A percentile compares a stretch with the other conserved stretches of the same genome.
phyloP scores from a whole-genome alignment of 2,797 vertebrate species.

The Lepilemur ruficaudatus region DNA sequence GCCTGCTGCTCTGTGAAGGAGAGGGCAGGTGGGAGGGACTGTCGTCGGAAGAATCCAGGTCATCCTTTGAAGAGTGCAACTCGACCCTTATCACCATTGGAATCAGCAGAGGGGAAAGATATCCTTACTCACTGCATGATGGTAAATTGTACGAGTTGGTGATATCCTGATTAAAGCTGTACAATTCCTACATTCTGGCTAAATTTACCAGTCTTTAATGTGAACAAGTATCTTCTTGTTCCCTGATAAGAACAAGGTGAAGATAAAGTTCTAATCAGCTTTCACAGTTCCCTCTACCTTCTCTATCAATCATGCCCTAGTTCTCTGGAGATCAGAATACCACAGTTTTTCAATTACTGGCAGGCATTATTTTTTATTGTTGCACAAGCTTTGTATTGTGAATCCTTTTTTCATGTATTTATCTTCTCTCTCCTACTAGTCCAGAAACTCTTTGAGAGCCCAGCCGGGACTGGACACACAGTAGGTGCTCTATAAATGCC shows the following conservation, averaged over 20 bases:
- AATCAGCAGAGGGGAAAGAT: background rate
- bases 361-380: background rate
- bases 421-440: background rate
- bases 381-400: background rate
- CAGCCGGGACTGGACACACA: background rate
- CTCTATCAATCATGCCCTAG: constrained; percentile 31
- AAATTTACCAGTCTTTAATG: constrained; percentile 50
- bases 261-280: constrained; percentile 71
- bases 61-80: background rate
- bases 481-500: background rate
- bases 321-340: constrained; percentile 34
- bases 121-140: background rate
- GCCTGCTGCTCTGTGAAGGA: background rate
- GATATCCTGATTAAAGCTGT: constrained; percentile 50
- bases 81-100: background rate
- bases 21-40: background rate
- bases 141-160: background rate
- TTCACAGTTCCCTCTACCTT: background rate
- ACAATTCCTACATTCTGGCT: background rate
- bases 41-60: constrained; percentile 17
- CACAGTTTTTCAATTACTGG: constrained; percentile 18
- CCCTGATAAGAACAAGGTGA: constrained; percentile 66
- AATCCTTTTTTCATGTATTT: background rate
- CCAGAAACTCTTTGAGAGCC: background rate
- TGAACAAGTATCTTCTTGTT: constrained; percentile 63